Base-by-base conservation (phyloP, 2,888 invertebrate species). In the Drosophila peninsularis region DNA sequence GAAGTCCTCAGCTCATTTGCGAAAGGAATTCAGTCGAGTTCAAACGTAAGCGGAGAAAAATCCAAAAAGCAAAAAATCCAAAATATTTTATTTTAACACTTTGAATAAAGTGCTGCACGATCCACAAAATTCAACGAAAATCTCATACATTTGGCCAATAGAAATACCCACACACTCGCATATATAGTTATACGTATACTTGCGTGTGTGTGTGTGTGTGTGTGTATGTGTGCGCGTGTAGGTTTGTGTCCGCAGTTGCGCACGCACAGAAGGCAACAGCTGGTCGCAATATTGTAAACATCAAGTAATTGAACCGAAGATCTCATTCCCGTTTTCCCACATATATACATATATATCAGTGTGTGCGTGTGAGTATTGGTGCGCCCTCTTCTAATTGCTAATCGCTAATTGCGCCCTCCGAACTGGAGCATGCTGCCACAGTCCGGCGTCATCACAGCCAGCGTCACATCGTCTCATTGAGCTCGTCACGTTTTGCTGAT, bases 271-370 rank as follows among this genome's bases (percentile, higher is more conserved):
- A 54, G 50, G 54, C 73, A 73, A 71, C 73, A 75, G 75, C 73
- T 70, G 75, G 47, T 65, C 50, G 54, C 34, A 58, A 61, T 34
- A 70, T 54, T 74, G 75, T 74, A 74, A 74, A 75, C 75, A 74
- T 47, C 42, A 21, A 39, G 5, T 27, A 49, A 32, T 36, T 45
- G 37, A 32, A 54, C 37, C 24, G 3, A 24, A 24, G 24, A 24
- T 24, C 4, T 24, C 24, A 24, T 24, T 24, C 24, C n/a, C n/a
- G n/a, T n/a, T n/a, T n/a, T n/a, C n/a, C n/a, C n/a, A n/a, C n/a
- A n/a, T 30, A 30, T 30, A 30, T 30, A 30, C 7, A 30, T 7
- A 30, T 30, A 5, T 1, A 7, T 30, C 1, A 1, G 27, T 30
- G 27, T 7, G 30, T 42, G 27, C 47, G 50, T 19, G 53, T 53